Base-by-base conservation (phyloP, 1,140 invertebrate species). In the Platyura marginata region DNA sequence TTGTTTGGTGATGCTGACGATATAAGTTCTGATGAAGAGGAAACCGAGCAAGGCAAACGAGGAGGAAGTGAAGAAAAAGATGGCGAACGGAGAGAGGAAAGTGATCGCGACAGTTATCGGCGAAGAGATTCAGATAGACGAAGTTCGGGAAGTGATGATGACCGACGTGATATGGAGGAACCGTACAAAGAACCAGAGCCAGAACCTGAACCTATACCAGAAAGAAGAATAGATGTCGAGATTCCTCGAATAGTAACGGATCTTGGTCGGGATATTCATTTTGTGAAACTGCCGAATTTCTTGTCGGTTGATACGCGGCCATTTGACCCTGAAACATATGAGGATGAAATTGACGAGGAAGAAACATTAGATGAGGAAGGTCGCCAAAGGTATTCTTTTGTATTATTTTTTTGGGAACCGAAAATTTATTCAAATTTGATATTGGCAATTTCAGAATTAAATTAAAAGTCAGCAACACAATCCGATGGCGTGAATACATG, bases 331-430 rank as follows among this genome's bases (percentile, higher is more conserved):
- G 79, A 82, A 45, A 90, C 85, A 0, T 98, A 98, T 62, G 95
- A 98, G 66, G 94, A 98, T 69, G 95, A 98, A 69, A 91, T 98
- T 49, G 94, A 98, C 56, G 95, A 98, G 54, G 93, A 98, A 62
- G 93, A 98, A 66, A 90, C 91, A 0, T 67, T 96, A 40, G 93
- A 98, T 62, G 95, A 98, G 59, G 95, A 98, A 71, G 95, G 95
- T 52, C 66, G 92, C 46, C 85, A 87, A n/a, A 76, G 81, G 71
- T 74, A 53, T 18, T 15, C 13, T 42, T 44, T 16, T 11, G 11
- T 33, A 13, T 3, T 8, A 21, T 40, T 32, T 32, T 25, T 43
- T 11, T 21, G 16, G 36, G 16, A n/a, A n/a, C n/a, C n/a, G n/a
- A n/a, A n/a, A 42, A 15, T 32, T 13, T 44, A 41, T 41, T 35